phyloP scores from a whole-genome alignment of 1,140 invertebrate species.

The Drosophila arizonae region DNA sequence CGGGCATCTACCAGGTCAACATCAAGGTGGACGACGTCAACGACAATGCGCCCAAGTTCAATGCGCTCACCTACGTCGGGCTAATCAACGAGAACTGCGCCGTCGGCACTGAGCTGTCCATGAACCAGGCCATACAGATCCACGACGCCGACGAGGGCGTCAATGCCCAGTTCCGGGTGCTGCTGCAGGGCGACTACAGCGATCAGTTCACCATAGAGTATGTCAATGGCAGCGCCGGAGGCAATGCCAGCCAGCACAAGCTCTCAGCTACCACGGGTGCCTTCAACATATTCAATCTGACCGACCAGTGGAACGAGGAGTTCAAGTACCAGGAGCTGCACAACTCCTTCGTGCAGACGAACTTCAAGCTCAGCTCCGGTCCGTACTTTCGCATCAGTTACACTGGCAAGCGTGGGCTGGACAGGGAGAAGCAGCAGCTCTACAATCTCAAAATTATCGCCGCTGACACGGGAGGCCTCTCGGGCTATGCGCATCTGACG shows the following conservation, averaged over 20 bases:
- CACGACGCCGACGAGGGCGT: constrained; percentile 90
- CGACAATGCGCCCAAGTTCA: constrained; percentile 94
- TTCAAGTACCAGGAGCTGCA: constrained; percentile 80
- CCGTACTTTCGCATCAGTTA: constrained; percentile 75
- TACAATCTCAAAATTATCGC: constrained; percentile 90
- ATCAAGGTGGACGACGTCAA: constrained; percentile 94
- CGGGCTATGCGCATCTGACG: constrained; percentile 87
- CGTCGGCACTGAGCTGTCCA: constrained; percentile 88
- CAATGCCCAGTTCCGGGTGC: constrained; percentile 90
- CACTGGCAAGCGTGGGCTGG: constrained; percentile 85
- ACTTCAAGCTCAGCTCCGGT: constrained; percentile 59
- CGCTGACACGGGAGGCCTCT: constrained; percentile 89
- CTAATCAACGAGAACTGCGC: constrained; percentile 90
- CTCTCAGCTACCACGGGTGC: constrained; percentile 35
- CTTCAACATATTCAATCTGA: constrained; percentile 78
- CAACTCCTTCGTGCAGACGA: constrained; percentile 69
- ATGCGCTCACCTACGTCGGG: constrained; percentile 88
- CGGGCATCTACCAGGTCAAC: constrained; percentile 90
- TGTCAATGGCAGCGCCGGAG: constrained; percentile 44
- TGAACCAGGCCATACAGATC: constrained; percentile 87
- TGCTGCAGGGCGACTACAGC: constrained; percentile 89
- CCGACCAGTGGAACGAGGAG: constrained; percentile 81
- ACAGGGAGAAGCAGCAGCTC: constrained; percentile 88
- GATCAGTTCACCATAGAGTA: constrained; percentile 90
- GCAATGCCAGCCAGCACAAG: constrained; percentile 55